A percentile compares a stretch with the other conserved stretches of the same genome.
These are phyloP conservation scores for Bos taurus DNA, from an alignment of 2,113 vertebrate species.

Conservation along the genomic window DNA sequence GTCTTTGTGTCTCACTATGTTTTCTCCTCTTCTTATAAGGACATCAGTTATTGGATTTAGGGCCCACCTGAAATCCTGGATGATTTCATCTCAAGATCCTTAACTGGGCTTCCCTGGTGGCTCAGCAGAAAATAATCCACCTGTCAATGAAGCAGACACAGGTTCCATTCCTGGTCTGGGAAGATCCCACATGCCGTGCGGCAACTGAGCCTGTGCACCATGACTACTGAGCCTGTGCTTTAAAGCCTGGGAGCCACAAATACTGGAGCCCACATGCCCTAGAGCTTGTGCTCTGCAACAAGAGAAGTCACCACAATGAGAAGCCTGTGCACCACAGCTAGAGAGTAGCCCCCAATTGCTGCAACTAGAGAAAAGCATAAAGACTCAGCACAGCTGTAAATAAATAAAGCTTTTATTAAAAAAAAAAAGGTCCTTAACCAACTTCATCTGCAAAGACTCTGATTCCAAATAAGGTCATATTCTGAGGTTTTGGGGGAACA, in stretches of 20 bases:
- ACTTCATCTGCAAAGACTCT: background rate
- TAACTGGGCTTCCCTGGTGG: background rate
- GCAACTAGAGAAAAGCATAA: background rate
- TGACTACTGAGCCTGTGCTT: background rate
- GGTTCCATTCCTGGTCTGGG: background rate
- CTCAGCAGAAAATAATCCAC: background rate
- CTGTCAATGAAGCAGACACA: background rate
- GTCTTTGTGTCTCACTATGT: background rate
- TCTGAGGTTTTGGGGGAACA: background rate
- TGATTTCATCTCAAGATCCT: background rate
- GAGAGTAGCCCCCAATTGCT: background rate
- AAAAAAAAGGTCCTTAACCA: background rate
- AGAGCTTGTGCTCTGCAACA: background rate
- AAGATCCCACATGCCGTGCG: fast-evolving
- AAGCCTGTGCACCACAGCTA: background rate
- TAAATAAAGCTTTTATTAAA: background rate
- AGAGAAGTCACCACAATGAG: background rate
- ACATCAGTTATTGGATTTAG: background rate
- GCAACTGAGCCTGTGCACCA: background rate
- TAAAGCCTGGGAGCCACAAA: background rate
- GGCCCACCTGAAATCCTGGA: background rate
- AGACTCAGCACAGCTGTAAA: background rate
- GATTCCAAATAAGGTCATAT: background rate
- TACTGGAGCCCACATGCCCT: background rate
- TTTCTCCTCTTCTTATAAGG: background rate